These are phyloP conservation scores for Oophaga sylvatica DNA, from an alignment of 2,797 vertebrate genomes.

Conservation along the genomic window DNA sequence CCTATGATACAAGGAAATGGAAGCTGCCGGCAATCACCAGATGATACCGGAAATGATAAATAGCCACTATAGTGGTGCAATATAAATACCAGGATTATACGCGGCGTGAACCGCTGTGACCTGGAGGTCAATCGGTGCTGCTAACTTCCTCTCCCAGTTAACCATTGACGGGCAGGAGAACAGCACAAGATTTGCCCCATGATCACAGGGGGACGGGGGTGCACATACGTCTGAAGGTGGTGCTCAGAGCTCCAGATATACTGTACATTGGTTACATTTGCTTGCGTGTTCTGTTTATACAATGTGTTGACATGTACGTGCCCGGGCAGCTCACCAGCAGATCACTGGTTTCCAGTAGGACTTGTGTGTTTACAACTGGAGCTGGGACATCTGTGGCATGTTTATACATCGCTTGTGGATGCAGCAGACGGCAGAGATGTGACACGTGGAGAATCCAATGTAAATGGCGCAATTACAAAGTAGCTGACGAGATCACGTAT, in stretches of 20 bases:
- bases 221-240: too few species aligned
- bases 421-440: background rate
- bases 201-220: too few species aligned
- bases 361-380: constrained; percentile 8
- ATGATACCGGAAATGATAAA: background rate
- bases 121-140: too few species aligned
- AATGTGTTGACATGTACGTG: constrained; percentile 23
- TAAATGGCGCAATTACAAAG: background rate
- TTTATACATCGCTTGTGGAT: background rate
- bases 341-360: background rate
- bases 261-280: background rate
- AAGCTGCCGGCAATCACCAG: background rate
- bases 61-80: background rate
- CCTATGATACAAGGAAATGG: background rate
- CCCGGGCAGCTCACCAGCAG: constrained; percentile 6
- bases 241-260: too few species aligned
- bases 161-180: too few species aligned
- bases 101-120: too few species aligned
- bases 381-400: background rate
- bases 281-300: constrained; percentile 13
- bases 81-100: background rate
- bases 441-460: background rate
- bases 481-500: background rate
- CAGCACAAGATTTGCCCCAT: too few species aligned
- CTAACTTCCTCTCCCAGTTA: too few species aligned